Evolutionary conservation across 2,113 vertebrate genomes (phyloP).

Genomic region (Rhombomys opimus): DNA sequence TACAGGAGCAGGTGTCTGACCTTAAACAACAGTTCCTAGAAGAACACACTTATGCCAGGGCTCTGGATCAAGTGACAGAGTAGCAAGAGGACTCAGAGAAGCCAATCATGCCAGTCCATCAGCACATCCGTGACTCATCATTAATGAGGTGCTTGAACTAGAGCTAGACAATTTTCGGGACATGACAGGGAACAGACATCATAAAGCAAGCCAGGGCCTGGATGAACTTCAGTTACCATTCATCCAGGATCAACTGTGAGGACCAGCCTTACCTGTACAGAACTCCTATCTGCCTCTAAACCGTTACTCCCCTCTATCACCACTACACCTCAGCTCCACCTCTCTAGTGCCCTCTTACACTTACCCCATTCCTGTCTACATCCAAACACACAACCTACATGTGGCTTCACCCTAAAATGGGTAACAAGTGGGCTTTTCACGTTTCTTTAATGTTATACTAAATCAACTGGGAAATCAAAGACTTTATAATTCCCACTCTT

Average conservation of each 20-base stretch:
- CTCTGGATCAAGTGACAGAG: neutral
- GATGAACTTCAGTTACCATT: neutral
- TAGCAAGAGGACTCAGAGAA: neutral
- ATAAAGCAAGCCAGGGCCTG: neutral
- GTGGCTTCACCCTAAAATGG: neutral
- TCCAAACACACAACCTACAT: neutral
- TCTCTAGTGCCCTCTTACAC: neutral
- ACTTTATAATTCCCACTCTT: neutral
- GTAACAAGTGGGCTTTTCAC: neutral
- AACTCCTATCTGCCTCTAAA: neutral
- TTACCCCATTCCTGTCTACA: neutral
- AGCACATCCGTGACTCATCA: neutral
- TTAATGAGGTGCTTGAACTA: neutral
- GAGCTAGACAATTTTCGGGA: neutral
- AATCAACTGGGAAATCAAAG: slow-evolving; percentile 36
- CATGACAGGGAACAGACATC: neutral
- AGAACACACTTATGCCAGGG: neutral
- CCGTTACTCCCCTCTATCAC: neutral
- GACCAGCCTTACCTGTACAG: fast-evolving
- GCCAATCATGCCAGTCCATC: neutral
- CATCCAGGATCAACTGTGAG: neutral
- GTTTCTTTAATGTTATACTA: neutral
- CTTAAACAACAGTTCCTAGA: neutral
- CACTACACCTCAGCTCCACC: neutral
- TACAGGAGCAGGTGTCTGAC: neutral